A percentile compares a stretch with the other conserved stretches of the same genome.
Evolutionary conservation across 2,888 invertebrate genomes (phyloP).

Genomic region (Apodemia hepburni): DNA sequence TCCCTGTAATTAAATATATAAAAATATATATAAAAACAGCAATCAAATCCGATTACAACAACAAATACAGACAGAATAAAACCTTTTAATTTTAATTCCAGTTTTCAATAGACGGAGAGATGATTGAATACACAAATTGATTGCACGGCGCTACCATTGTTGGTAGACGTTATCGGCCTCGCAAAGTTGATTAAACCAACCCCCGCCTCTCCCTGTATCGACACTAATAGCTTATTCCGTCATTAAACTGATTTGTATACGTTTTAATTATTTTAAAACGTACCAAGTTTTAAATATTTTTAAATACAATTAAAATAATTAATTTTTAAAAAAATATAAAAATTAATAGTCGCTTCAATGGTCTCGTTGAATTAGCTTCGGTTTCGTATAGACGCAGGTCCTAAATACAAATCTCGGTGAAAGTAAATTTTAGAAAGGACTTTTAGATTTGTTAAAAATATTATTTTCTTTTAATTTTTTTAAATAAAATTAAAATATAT

Average conservation of each 20-base stretch:
- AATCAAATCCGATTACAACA: constrained; percentile 36
- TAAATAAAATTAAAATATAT: too few relatives aligned
- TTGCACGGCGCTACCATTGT: constrained; percentile 50
- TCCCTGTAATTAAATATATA: background rate
- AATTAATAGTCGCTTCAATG: too few relatives aligned
- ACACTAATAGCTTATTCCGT: constrained; percentile 24
- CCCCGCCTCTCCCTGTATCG: constrained; percentile 21
- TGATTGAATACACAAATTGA: constrained; percentile 62
- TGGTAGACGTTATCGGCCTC: constrained; percentile 37
- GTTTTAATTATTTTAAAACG: constrained; percentile 25
- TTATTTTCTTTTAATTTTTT: too few relatives aligned
- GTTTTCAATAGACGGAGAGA: constrained; percentile 38
- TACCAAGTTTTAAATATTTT: background rate
- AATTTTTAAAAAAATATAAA: too few relatives aligned
- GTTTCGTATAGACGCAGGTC: too few relatives aligned
- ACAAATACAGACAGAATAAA: constrained; percentile 23
- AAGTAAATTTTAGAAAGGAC: too few relatives aligned
- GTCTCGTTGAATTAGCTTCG: too few relatives aligned
- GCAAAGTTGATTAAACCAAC: constrained; percentile 56
- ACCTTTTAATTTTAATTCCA: constrained; percentile 36
- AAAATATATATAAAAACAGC: constrained; percentile 19
- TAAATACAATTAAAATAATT: too few relatives aligned
- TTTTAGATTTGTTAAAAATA: too few relatives aligned
- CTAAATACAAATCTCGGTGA: too few relatives aligned
- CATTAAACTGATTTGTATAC: constrained; percentile 32